Evolutionary conservation across 2,797 vertebrate genomes (phyloP).

Genomic region (Varecia variegata): DNA sequence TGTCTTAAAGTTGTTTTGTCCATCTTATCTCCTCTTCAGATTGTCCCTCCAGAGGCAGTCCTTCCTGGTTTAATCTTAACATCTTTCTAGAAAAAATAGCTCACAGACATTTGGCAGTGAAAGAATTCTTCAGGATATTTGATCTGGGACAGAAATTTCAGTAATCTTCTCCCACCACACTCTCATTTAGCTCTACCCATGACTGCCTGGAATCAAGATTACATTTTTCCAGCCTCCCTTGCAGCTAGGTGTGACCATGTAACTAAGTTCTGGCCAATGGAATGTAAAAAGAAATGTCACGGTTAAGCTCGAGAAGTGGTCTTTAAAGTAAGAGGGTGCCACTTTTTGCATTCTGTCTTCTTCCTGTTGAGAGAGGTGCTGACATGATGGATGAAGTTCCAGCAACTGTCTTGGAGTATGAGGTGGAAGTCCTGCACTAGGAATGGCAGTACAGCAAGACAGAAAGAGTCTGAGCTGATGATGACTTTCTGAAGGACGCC

Average conservation of each 20-base stretch:
- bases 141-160: background rate
- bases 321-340: background rate
- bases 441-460: background rate
- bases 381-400: background rate
- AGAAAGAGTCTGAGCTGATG: background rate
- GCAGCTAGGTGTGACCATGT: background rate
- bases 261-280: background rate
- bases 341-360: background rate
- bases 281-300: background rate
- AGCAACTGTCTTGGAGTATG: background rate
- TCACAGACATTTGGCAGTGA: background rate
- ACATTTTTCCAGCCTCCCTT: background rate
- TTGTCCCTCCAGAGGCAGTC: background rate
- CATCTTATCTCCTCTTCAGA: background rate
- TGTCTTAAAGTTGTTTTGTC: background rate
- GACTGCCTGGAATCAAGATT: background rate
- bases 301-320: background rate
- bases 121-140: background rate
- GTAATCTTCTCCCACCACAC: background rate
- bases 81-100: background rate
- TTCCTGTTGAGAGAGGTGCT: background rate
- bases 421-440: background rate
- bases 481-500: background rate
- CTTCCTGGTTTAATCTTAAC: background rate
- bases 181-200: background rate